Base-by-base conservation (phyloP, 2,113 vertebrate species). In the Polypterus bichir region DNA sequence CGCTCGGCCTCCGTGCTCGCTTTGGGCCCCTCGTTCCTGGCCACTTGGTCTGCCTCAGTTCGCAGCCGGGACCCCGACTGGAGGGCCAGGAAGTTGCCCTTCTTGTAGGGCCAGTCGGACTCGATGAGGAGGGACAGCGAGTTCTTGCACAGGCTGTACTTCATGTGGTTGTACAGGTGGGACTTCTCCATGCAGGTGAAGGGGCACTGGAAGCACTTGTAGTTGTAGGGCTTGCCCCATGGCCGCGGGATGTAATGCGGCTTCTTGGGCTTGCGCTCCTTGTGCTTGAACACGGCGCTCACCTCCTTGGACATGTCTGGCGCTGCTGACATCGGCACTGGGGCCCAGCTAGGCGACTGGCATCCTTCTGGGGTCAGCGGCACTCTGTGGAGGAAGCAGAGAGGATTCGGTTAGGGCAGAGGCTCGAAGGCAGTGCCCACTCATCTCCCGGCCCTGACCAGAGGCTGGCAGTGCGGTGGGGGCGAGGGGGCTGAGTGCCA, bases 141-240 rank as follows among this genome's bases (percentile, higher is more conserved):
- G 80, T 97, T 96, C 76, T 99, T 96, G 69, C 96, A 99, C 68
- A 99, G 84, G 77, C 96, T 97, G 83, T 98, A 97, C 81, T 99
- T 99, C 96, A 99, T 99, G 73, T 99, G 96, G 80, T 98, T 99
- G 82, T 99, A 99, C 4, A 99, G 91, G 69, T 99, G 96, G 0
- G 96, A 97, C 71, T 99, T 99, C 84, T 99, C 96, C 90, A 99
- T 93, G 85, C 96, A 99, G 51, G 96, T 99, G 83, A 99, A 99
- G 7, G 96, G 96, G 6, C 96, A 99, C 76, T 99, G 96, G 81
- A 99, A 99, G 63, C 96, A 99, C 68, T 98, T 99, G 84, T 99
- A 99, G 71, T 98, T 99, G 81, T 97, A 99, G 0, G 96, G 96
- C 61, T 99, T 98, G 5, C 96, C 96, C 90, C 95, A 97, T 0